Evolutionary conservation across 2,797 vertebrate species (phyloP), one percentile per base, ranked within the genome.

Genomic region (Poecilia gillii): DNA sequence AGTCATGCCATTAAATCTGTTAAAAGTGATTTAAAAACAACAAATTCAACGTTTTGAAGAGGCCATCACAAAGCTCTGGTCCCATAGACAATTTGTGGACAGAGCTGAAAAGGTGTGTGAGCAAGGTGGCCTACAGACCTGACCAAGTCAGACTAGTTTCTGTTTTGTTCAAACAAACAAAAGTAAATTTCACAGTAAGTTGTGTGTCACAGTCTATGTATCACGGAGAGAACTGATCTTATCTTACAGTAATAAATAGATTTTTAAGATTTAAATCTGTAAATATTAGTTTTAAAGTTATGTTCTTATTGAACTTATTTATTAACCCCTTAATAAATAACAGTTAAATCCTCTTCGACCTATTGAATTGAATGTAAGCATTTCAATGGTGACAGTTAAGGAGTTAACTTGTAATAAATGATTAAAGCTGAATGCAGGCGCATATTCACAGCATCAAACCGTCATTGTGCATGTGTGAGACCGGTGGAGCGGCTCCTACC

Each of bases 401-500:
- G 7, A 51, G 20, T 8, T 23, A 18, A 39, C 23, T 43, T 71
- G 41, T 28, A 45, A 71, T 28, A 71, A 45, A 43, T n/a, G 1
- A 13, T 71, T 71, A 45, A n/a, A 71, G 20, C 7, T 23, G 28
- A 13, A 31, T 33, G 33, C 46, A 47, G 33, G 3, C 71, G 1
- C 20, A 73, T 25, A 74, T 41, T 51, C 51, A 1, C 12, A 36
- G 28, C 57, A 14, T 20, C 2, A 73, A 23, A 33, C 3, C 11
- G 28, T 70, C 5, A 70, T 75, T 62, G 3, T 72, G 13, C 25
- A 2, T 23, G 25, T 77, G 64, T 82, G 66, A 66, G 51, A 55
- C 62, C 18, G 23, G 74, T 74, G 28, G 36, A 45, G 36, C 18
- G 39, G 46, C 39, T 77, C 81, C 16, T 94, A 96, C 96, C 96